Evolutionary conservation across 2,113 vertebrate species (phyloP).

Genomic region (Erinaceus europaeus): DNA sequence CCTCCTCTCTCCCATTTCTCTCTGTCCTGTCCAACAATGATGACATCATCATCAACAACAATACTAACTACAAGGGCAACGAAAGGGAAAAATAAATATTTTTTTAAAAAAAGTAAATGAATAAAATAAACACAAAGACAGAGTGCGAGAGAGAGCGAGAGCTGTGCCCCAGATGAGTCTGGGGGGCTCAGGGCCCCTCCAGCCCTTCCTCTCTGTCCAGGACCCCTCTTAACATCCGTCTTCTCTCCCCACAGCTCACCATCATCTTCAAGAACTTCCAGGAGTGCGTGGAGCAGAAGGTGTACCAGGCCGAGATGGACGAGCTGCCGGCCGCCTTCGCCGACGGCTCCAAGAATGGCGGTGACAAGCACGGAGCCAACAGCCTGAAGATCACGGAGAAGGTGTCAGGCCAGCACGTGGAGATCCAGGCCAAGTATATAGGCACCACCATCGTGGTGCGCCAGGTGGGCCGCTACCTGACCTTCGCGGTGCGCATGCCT

Average conservation of each 20-base stretch:
- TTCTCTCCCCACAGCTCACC: constrained; percentile 86
- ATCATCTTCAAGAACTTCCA: constrained; percentile 99
- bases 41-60: no score
- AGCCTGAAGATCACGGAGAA: constrained; percentile 94
- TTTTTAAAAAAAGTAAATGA: no score
- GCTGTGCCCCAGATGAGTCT: no score
- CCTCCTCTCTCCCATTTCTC: no score
- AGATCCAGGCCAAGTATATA: constrained; percentile 97
- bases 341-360: constrained; percentile 95
- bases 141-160: no score
- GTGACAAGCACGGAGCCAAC: constrained; percentile 92
- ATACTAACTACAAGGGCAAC: no score
- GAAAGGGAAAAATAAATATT: no score
- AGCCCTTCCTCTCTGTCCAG: fast-evolving
- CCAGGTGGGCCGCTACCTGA: constrained; percentile 96
- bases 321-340: constrained; percentile 94
- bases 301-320: constrained; percentile 95
- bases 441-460: constrained; percentile 97
- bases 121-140: no score
- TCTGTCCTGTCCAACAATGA: no score
- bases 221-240: background rate
- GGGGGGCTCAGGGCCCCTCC: background rate
- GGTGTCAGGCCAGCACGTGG: constrained; percentile 93
- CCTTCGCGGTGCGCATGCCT: constrained; percentile 95
- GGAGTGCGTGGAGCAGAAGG: constrained; percentile 97